These are phyloP conservation scores for Danio aesculapii DNA, from an alignment of 2,797 vertebrate genomes.

Conservation along the genomic window DNA sequence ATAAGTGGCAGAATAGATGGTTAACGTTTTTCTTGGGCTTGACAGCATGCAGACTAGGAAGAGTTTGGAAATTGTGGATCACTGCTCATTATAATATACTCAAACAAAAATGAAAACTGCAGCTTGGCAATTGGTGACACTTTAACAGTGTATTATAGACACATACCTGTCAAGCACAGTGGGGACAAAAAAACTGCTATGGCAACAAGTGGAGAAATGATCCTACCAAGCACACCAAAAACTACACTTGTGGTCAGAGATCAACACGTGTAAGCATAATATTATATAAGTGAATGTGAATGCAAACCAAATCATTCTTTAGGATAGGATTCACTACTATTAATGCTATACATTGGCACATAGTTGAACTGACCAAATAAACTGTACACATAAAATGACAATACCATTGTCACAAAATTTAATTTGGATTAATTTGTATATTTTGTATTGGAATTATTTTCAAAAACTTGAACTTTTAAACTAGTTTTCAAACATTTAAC, in stretches of 20 bases:
- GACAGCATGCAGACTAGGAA: neutral
- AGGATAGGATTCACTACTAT: neutral
- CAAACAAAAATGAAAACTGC: neutral
- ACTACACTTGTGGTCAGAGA: neutral
- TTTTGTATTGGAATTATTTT: too few relatives aligned
- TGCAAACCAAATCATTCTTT: neutral
- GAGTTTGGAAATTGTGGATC: constrained; percentile 4
- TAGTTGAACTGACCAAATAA: too few relatives aligned
- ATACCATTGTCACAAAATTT: too few relatives aligned
- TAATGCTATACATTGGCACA: too few relatives aligned
- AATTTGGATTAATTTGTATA: too few relatives aligned
- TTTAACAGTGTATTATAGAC: neutral
- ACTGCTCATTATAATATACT: constrained; percentile 5
- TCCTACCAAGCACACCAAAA: neutral
- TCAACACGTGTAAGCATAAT: too few relatives aligned
- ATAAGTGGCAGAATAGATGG: neutral
- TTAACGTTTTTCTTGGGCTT: neutral
- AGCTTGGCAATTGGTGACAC: neutral
- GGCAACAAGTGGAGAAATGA: neutral
- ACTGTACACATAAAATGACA: too few relatives aligned
- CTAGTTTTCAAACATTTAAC: too few relatives aligned
- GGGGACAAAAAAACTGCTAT: neutral
- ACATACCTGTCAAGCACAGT: neutral
- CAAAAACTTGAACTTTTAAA: too few relatives aligned
- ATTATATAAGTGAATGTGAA: neutral